Evolutionary conservation across 2,888 invertebrate species (phyloP).

Genomic region (Rosalia funebris): DNA sequence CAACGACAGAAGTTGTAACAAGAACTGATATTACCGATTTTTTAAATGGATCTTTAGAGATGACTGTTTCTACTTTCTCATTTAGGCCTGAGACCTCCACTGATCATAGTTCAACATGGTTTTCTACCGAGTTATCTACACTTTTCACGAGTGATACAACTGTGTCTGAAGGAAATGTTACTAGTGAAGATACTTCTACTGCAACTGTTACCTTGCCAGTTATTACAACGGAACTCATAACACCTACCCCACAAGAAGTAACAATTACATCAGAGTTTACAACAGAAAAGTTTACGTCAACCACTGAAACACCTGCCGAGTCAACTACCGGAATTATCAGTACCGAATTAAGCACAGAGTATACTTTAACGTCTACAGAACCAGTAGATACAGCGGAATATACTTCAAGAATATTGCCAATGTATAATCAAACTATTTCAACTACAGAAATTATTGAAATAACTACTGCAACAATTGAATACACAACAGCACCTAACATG

Average conservation of each 20-base stretch:
- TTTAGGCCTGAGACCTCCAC: slow-evolving; percentile 21
- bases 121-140: slow-evolving; percentile 20
- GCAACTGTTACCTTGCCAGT: slow-evolving; percentile 9
- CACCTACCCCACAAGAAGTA: slow-evolving; percentile 10
- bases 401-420: slow-evolving; percentile 7
- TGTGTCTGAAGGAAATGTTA: neutral
- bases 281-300: slow-evolving; percentile 22
- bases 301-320: slow-evolving; percentile 40
- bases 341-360: slow-evolving; percentile 40
- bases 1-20: slow-evolving; percentile 48
- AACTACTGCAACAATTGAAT: slow-evolving; percentile 25
- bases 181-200: neutral
- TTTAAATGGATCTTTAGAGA: slow-evolving; percentile 23
- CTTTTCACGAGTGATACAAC: neutral
- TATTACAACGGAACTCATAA: slow-evolving; percentile 15
- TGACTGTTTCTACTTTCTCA: slow-evolving; percentile 13
- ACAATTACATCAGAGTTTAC: slow-evolving; percentile 46
- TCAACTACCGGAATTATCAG: slow-evolving; percentile 44
- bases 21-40: slow-evolving; percentile 29
- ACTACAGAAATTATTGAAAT: slow-evolving; percentile 39
- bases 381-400: slow-evolving; percentile 29
- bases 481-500: slow-evolving; percentile 19
- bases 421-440: slow-evolving; percentile 26
- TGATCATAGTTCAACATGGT: slow-evolving; percentile 14
- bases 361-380: slow-evolving; percentile 14